phyloP scores from a whole-genome alignment of 37 sponge, comb jelly and placozoan species.

The Aplysina aerophoba region DNA sequence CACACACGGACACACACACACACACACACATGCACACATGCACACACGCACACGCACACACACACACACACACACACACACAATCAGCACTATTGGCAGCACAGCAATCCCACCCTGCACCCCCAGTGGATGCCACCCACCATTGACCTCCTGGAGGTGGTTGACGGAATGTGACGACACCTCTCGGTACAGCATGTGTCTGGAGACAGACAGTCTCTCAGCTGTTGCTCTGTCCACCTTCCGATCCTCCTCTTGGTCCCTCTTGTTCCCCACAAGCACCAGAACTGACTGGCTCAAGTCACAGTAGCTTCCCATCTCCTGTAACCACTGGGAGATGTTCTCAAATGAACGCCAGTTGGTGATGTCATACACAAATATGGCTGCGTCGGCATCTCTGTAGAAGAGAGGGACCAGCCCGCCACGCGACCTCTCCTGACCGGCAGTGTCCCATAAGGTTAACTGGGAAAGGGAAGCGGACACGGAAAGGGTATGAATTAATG shows the following conservation, averaged over 20 bases:
- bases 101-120: too few species aligned
- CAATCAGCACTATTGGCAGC: too few species aligned
- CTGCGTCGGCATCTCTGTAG: constrained; percentile 33
- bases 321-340: background rate
- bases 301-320: constrained; percentile 3
- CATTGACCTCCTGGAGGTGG: background rate
- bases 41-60: too few species aligned
- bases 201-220: constrained; percentile 1
- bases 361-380: constrained; percentile 21
- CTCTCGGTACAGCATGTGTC: constrained; percentile 28
- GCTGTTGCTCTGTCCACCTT: background rate
- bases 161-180: background rate
- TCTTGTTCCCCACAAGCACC: constrained; percentile 15
- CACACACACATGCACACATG: too few species aligned
- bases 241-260: background rate
- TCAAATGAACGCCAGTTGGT: background rate
- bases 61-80: too few species aligned
- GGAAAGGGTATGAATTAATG: too few species aligned
- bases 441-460: constrained; percentile 24
- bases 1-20: too few species aligned
- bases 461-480: background rate
- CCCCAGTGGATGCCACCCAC: background rate
- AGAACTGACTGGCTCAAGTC: background rate
- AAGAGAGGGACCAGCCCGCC: constrained; percentile 17
- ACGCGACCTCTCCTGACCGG: constrained; percentile 14